A percentile compares a stretch with the other conserved stretches of the same genome.
Conservation (phyloP, 2,888 invertebrate genomes). For the Caenorhabditis japonica region DNA sequence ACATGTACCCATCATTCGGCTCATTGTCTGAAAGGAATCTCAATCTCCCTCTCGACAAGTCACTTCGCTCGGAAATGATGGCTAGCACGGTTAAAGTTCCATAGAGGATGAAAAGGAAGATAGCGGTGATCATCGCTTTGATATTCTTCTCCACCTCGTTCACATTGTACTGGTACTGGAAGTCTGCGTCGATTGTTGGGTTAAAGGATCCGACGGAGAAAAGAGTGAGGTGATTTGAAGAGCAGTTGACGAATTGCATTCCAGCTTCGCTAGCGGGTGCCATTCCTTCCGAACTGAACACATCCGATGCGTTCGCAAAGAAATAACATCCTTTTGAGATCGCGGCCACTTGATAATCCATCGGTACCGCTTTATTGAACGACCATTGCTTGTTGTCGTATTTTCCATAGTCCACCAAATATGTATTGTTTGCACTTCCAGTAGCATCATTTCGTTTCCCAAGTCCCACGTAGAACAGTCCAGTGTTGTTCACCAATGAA, state of each 20-base stretch:
- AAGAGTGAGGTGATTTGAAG: conserved; percentile 55
- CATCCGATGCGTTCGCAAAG: conserved; percentile 48
- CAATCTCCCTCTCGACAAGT: conserved; percentile 42
- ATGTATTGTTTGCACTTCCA: conserved; percentile 15
- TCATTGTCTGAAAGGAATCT: conserved; percentile 60
- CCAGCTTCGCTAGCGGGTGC: conserved; percentile 31
- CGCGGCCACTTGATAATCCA: conserved; percentile 57
- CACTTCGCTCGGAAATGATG: conserved; percentile 21
- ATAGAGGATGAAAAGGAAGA: conserved; percentile 39
- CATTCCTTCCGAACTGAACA: conserved; percentile 59
- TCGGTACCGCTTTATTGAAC: conserved; percentile 28
- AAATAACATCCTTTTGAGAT: conserved; percentile 66
- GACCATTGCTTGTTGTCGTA: conserved; percentile 37
- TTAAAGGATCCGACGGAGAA: conserved; percentile 63
- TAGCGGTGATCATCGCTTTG: conserved; percentile 37
- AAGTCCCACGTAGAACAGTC: conserved; percentile 63
- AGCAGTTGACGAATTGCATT: conserved; percentile 50
- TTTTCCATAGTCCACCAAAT: conserved; percentile 35
- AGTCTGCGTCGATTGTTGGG: conserved; percentile 59
- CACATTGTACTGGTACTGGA: conserved; percentile 57
- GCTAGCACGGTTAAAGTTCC: conserved; percentile 16
- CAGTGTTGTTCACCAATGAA: conserved; percentile 60
- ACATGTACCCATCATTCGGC: conserved; percentile 63
- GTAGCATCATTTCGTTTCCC: conserved; percentile 42
- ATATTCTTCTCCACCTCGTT: conserved; percentile 51